Percentiles rank a stretch among this genome's conserved stretches.
Evolutionary conservation across 2,113 vertebrate species (phyloP).

Genomic region (Naja naja): DNA sequence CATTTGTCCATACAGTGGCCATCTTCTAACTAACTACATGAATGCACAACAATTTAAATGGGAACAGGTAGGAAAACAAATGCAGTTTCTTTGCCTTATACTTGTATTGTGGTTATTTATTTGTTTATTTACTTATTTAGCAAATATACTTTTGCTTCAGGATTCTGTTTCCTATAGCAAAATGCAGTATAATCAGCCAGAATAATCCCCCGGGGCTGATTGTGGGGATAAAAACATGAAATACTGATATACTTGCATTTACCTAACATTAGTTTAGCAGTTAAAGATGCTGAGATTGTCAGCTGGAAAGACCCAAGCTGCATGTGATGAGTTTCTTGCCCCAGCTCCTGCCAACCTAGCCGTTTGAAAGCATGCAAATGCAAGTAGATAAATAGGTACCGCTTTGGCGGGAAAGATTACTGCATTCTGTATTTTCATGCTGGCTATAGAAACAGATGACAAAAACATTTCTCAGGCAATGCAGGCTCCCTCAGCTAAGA

Average conservation of each 20-base stretch:
- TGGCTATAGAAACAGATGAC: not conserved
- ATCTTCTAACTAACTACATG: not conserved
- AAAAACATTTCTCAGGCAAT: not conserved
- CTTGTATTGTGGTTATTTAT: not conserved
- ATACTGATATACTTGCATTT: not conserved
- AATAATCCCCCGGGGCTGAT: not conserved
- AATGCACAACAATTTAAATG: not conserved
- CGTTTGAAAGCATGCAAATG: not conserved
- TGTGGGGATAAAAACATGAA: not conserved
- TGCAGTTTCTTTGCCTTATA: not conserved
- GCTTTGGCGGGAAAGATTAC: not conserved
- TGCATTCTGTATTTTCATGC: not conserved
- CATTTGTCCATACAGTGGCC: not conserved
- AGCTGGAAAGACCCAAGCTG: not conserved
- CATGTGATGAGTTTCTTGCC: not conserved
- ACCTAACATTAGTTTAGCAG: not conserved
- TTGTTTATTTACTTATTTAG: not conserved
- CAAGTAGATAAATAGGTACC: not conserved
- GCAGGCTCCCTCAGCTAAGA: not conserved
- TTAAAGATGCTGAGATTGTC: not conserved
- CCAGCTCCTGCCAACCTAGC: not conserved
- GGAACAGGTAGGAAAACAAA: not conserved
- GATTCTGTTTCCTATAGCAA: not conserved
- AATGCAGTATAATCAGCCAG: not conserved
- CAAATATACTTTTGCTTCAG: not conserved